These are phyloP conservation scores for Junco hyemalis DNA, from an alignment of 2,113 vertebrate genomes.

Conservation along the genomic window DNA sequence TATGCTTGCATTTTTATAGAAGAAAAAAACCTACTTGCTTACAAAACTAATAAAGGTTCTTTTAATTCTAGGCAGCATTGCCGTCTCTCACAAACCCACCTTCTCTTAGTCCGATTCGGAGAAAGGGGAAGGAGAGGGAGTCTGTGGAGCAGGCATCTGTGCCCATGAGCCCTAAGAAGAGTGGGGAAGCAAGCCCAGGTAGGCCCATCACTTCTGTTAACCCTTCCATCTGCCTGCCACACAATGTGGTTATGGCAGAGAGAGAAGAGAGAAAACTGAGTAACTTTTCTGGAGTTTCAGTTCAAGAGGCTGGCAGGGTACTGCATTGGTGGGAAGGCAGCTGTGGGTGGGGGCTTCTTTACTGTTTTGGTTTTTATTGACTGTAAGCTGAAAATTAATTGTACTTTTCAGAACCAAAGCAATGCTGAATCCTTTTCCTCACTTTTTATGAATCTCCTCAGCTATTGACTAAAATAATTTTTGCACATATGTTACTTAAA, in stretches of 20 bases:
- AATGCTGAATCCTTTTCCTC: not conserved
- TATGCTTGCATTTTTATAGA: not conserved
- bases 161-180: conserved; percentile 93
- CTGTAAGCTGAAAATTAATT: not conserved
- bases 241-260: rapidly evolving
- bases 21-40: not conserved
- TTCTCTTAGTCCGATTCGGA: conserved; percentile 93
- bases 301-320: not conserved
- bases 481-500: not conserved
- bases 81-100: conserved; percentile 92
- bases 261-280: not conserved
- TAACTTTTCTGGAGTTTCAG: not conserved
- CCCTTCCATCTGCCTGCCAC: not conserved
- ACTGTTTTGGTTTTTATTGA: not conserved
- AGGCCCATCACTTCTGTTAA: not conserved
- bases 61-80: conserved; percentile 83
- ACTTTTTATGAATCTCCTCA: not conserved
- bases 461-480: not conserved
- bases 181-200: conserved; percentile 85
- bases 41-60: not conserved
- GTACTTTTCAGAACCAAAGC: not conserved
- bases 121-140: conserved; percentile 95
- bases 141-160: conserved; percentile 75
- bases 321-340: not conserved
- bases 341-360: not conserved